Base-by-base conservation (phyloP, 2,113 vertebrate species). In the Xerus inauris region DNA sequence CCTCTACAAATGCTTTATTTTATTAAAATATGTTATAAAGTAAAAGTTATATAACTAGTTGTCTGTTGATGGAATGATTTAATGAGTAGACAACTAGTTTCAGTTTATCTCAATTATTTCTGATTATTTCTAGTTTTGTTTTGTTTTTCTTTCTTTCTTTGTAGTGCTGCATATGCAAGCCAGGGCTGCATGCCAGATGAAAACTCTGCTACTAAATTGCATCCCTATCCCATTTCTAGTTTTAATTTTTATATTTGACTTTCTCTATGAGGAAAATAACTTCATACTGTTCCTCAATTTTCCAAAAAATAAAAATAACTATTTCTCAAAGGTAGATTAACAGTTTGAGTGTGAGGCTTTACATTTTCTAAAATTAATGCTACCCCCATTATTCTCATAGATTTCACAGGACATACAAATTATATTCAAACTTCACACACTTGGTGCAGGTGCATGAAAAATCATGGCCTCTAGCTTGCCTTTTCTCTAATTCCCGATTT, bases 181-280 rank as follows among this genome's bases (percentile, higher is more conserved):
- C 65, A 69, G 16, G 35, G 35, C 16, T n/a, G 35, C 35, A n/a
- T 69, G 65, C 35, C 35, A 69, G 16, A 35, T 16, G n/a, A 69
- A 24, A 7, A n/a, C 65, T 69, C 14, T 67, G 7, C 65, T 16
- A n/a, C 32, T 69, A 35, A n/a, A 13, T 16, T 69, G 7, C 17
- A n/a, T 69, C 7, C 35, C 16, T 69, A 69, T 32, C 35, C 65
- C 35, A n/a, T n/a, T 64, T 94, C 20, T 57, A 47, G 19, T 91
- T 91, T 94, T 82, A 91, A 93, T 82, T 32, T 86, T 82, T 77
- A 82, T 72, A 6, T 93, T 47, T 93, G 49, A 65, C 9, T 65
- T 87, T 57, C 64, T 51, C 2, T 47, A 26, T 57, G 47, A 64
- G 54, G 75, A 96, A 92, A 87, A 64, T 28, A 75, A 35, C 5